Conservation (phyloP, 2,888 invertebrate species). For the Hyles lineata region DNA sequence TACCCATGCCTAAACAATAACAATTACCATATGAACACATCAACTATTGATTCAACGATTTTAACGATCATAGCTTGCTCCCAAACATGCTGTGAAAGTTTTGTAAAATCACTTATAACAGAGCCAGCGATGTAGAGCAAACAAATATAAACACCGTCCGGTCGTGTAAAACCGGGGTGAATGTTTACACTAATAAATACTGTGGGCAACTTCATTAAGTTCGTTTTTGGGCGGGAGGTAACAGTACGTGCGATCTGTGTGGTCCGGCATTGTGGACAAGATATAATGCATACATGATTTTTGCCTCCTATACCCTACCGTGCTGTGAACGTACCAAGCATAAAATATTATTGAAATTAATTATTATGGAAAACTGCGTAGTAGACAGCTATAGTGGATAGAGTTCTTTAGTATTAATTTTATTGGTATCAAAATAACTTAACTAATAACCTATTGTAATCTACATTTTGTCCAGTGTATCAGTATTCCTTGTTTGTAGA, state of each 20-base stretch:
- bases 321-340: too few relatives aligned
- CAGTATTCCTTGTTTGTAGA: too few relatives aligned
- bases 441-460: too few relatives aligned
- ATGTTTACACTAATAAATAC: conserved; percentile 1
- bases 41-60: neutral
- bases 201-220: neutral
- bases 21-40: conserved; percentile 1
- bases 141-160: neutral
- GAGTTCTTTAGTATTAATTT: too few relatives aligned
- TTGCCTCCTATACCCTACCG: too few relatives aligned
- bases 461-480: too few relatives aligned
- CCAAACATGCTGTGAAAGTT: neutral
- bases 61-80: conserved; percentile 1
- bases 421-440: too few relatives aligned
- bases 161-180: neutral
- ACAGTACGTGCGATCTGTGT: neutral
- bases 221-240: neutral
- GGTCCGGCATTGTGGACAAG: too few relatives aligned
- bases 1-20: neutral
- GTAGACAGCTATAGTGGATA: too few relatives aligned
- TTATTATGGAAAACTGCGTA: too few relatives aligned
- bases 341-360: too few relatives aligned
- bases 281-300: too few relatives aligned
- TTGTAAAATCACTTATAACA: neutral
- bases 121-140: neutral